Evolutionary conservation across 1,140 invertebrate species (phyloP), one percentile per base, ranked within the genome.

Genomic region (Drepana arcuata): DNA sequence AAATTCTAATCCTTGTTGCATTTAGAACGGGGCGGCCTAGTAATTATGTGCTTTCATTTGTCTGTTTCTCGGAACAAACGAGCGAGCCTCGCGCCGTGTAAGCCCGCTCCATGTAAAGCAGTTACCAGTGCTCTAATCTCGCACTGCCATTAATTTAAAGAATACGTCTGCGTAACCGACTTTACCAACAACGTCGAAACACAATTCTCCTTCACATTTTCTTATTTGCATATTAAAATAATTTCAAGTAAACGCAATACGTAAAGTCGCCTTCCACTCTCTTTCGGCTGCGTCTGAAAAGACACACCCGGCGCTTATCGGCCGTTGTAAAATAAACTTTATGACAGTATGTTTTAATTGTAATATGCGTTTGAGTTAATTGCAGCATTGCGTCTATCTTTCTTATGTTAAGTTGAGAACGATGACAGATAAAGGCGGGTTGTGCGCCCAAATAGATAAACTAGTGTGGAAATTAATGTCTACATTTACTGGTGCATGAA

Each of bases 221-320:
- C 74, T 77, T 79, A 82, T 82, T 82, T 79, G 77, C 74, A 82
- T 79, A 82, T 82, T 78, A 82, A 79, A 82, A 79, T 81, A 81
- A 79, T 79, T 82, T 79, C 67, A 55, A 77, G 65, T 71, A 63
- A 81, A 69, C 77, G 64, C 68, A 77, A 69, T 79, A 81, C 69
- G 65, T 68, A 68, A 59, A 68, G 67, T 68, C 55, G 62, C 60
- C 57, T 73, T 58, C 63, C 44, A 61, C 53, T 54, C 44, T 36
- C 36, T 23, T 39, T 24, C 7, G 23, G 25, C 21, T 16, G 30
- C 33, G 44, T 49, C 47, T 15, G 36, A 49, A 66, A 56, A 18
- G 49, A 10, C 59, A 31, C 56, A 72, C 29, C 31, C 33, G 46
- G 34, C 36, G 18, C 39, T 37, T 34, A 12, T 14, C 7, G 2